Conservation (phyloP, 2,888 invertebrate species). For the Scaptomyza reducta region DNA sequence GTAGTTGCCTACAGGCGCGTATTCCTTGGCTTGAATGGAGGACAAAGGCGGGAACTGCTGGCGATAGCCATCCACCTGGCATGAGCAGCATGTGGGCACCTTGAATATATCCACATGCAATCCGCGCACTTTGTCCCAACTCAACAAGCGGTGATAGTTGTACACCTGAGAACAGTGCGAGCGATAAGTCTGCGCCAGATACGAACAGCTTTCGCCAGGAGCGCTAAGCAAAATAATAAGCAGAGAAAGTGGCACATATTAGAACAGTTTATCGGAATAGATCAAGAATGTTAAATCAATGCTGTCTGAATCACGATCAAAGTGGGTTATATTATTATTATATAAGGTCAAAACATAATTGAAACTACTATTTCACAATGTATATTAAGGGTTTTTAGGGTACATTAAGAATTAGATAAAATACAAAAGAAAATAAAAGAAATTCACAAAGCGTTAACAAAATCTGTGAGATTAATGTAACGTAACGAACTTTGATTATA, state of each 20-base stretch:
- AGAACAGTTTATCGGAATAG: not conserved
- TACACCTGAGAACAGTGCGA: slow-evolving; percentile 93
- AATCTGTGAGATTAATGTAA: not conserved
- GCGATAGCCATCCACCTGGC: slow-evolving; percentile 91
- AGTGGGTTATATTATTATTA: not conserved
- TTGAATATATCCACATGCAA: slow-evolving; percentile 94
- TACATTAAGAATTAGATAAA: too few species aligned
- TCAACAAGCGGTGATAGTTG: slow-evolving; percentile 91
- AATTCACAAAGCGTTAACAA: not conserved
- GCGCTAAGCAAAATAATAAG: slow-evolving; percentile 85
- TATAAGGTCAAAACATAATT: too few species aligned
- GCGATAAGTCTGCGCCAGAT: slow-evolving; percentile 91
- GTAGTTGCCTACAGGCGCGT: slow-evolving; percentile 52
- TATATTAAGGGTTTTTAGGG: not conserved
- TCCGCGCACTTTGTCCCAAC: slow-evolving; percentile 92
- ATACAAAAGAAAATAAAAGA: not conserved
- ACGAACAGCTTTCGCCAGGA: slow-evolving; percentile 90
- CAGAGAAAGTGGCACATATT: slow-evolving; percentile 10
- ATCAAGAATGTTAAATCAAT: too few species aligned
- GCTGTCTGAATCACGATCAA: too few species aligned
- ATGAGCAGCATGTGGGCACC: slow-evolving; percentile 92
- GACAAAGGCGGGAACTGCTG: slow-evolving; percentile 87
- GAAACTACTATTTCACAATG: too few species aligned
- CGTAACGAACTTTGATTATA: not conserved
- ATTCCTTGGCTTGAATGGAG: slow-evolving; percentile 73